Conservation (phyloP, 2,113 vertebrate genomes). For the Lasiurus borealis region DNA sequence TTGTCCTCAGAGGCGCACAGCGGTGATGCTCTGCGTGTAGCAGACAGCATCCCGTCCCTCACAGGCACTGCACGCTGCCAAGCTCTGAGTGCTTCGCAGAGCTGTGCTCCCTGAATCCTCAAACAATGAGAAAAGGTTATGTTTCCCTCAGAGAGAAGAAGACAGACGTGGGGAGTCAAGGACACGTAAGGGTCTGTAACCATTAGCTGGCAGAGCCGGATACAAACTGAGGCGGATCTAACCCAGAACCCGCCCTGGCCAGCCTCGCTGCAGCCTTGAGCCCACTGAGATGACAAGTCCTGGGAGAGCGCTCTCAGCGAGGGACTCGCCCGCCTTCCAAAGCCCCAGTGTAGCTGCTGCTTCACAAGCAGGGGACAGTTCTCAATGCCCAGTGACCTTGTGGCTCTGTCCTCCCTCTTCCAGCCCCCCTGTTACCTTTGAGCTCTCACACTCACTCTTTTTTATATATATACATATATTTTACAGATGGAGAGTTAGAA, state of each 20-base stretch:
- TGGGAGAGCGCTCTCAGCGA: background rate
- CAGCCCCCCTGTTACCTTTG: background rate
- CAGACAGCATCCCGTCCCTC: background rate
- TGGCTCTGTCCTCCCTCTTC: background rate
- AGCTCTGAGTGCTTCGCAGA: background rate
- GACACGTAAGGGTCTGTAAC: background rate
- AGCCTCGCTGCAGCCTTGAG: background rate
- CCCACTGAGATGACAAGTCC: background rate
- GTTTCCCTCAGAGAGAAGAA: background rate
- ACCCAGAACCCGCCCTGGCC: background rate
- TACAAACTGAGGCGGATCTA: background rate
- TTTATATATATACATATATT: no score
- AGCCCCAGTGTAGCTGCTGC: background rate
- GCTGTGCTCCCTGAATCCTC: background rate
- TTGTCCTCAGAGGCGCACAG: background rate
- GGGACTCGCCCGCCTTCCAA: background rate
- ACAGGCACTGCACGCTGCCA: background rate
- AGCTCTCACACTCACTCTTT: background rate
- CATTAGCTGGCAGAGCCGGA: background rate
- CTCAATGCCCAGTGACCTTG: background rate
- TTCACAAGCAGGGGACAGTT: background rate
- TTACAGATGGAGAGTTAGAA: no score
- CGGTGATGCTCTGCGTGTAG: accelerated
- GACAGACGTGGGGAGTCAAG: background rate
- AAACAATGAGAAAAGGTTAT: background rate